phyloP scores from a whole-genome alignment of 2,888 invertebrate species.

The Siphonodentalium dalli region DNA sequence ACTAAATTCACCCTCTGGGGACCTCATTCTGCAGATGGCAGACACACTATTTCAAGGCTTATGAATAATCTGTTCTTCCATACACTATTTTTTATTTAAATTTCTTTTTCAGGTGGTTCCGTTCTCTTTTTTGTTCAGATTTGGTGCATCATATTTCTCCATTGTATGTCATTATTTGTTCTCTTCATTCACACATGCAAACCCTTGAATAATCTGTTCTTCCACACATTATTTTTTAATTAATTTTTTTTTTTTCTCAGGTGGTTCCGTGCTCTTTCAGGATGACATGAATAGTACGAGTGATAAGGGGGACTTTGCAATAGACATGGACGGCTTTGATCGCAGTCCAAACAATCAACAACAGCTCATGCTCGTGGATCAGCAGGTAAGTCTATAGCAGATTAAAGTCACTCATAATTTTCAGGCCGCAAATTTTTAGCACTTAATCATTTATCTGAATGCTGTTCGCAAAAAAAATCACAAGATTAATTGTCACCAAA shows the following conservation, averaged over 20 bases:
- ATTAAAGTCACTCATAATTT: no score
- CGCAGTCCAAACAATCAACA: conserved; percentile 66
- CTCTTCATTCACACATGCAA: not conserved
- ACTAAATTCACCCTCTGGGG: no score
- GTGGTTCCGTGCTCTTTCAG: conserved; percentile 68
- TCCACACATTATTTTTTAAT: not conserved
- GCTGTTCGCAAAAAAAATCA: no score
- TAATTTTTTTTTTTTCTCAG: conserved; percentile 52
- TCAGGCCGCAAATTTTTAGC: no score
- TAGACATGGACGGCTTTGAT: conserved; percentile 82
- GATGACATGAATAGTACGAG: conserved; percentile 62
- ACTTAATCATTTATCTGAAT: no score
- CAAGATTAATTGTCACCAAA: no score
- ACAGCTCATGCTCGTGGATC: conserved; percentile 75
- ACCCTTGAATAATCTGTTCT: not conserved
- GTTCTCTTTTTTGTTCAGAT: not conserved
- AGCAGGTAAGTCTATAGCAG: conserved; percentile 72
- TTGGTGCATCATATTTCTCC: not conserved
- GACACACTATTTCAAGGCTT: no score
- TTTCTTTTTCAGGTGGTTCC: not conserved
- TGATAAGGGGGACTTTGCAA: conserved; percentile 77
- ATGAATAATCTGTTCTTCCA: not conserved
- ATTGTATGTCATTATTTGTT: not conserved
- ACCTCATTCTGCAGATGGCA: no score
- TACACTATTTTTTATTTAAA: not conserved